These are phyloP conservation scores for Ascaphus truei DNA, from an alignment of 2,113 vertebrate genomes.

Conservation along the genomic window DNA sequence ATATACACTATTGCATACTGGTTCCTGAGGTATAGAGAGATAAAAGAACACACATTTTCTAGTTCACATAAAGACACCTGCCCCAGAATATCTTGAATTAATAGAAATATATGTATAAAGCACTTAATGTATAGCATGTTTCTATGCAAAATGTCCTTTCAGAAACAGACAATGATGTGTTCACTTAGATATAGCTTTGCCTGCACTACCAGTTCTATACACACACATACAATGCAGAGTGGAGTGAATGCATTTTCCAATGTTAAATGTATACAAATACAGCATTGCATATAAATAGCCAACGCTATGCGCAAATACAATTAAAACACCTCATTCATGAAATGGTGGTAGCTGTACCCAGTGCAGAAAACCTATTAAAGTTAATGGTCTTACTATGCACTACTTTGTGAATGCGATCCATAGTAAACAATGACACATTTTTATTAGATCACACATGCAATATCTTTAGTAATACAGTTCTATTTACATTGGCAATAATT, in stretches of 20 bases:
- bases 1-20: no score
- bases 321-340: background rate
- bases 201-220: background rate
- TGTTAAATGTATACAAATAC: background rate
- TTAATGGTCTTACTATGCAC: background rate
- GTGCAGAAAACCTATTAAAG: background rate
- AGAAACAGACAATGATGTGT: background rate
- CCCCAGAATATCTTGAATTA: no score
- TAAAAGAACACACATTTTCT: no score
- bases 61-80: no score
- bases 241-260: conserved; percentile 16
- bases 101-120: no score
- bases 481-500: no score
- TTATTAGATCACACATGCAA: no score
- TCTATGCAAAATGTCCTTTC: no score
- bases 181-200: conserved; percentile 9
- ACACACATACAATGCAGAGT: conserved; percentile 6
- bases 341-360: background rate
- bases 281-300: background rate
- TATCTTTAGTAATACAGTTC: no score
- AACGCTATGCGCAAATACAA: background rate
- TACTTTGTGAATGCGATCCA: background rate
- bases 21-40: no score
- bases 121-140: no score
- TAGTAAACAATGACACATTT: no score